Evolutionary conservation across 2,888 invertebrate species (phyloP), one percentile per base, ranked within the genome.

Genomic region (Nesidiocoris tenuis): DNA sequence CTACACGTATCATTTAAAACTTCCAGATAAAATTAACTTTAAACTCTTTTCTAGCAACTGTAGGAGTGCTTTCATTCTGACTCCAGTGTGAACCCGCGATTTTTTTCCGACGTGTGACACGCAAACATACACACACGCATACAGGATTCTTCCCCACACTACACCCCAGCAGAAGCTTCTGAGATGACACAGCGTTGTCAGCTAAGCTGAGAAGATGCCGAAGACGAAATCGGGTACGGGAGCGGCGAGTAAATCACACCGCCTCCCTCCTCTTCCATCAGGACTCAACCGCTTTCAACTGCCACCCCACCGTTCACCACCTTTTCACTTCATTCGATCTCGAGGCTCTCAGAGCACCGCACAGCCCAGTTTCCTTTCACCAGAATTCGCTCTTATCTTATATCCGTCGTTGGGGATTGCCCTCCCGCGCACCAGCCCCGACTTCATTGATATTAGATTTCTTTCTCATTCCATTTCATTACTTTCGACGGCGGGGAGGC

Each of bases 301-400:
- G n/a, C n/a, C n/a, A n/a, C n/a, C n/a, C n/a, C n/a, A n/a, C n/a
- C n/a, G n/a, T n/a, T n/a, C n/a, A n/a, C n/a, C n/a, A n/a, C n/a
- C n/a, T n/a, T n/a, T n/a, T n/a, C n/a, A n/a, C n/a, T n/a, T n/a
- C n/a, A n/a, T n/a, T n/a, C 55, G 19, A 54, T 17, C 66, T 54
- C 55, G 25, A 17, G 54, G 39, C 16, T 16, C 18, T 17, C 64
- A n/a, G 24, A 64, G 17, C 24, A 24, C n/a, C 22, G n/a, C 17
- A 16, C 65, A 25, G 67, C 19, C 72, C 54, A 39, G 72, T 72
- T 72, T 72, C 72, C 72, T 72, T 63, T 72, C 72, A 63, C 39
- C 61, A 61, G 72, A 72, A 72, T 72, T 72, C 61, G 72, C 63
- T 39, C 72, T 72, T 72, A 72, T 72, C 72, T 72, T 61, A 61